These are phyloP conservation scores for Neofelis nebulosa DNA, from an alignment of 2,113 vertebrate genomes.

Conservation along the genomic window DNA sequence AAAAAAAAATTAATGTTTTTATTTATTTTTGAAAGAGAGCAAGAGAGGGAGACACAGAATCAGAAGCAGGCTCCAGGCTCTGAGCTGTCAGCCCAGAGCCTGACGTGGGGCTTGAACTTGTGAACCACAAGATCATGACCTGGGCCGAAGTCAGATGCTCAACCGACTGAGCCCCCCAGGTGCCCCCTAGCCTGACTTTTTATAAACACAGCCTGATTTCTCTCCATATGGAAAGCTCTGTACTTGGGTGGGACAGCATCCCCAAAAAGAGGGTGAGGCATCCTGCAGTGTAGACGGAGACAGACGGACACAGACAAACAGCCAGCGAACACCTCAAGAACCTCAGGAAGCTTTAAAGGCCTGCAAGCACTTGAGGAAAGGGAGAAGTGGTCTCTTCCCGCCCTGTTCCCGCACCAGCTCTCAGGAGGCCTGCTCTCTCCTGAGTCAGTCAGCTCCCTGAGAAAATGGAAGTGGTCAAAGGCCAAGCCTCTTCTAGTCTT, in stretches of 20 bases:
- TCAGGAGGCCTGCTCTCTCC: neutral
- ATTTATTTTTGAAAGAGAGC: no score
- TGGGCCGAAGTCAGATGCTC: no score
- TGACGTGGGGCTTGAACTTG: no score
- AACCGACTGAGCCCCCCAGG: no score
- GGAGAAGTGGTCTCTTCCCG: neutral
- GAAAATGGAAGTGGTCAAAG: neutral
- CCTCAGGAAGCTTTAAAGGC: neutral
- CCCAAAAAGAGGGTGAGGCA: neutral
- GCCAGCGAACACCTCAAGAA: neutral
- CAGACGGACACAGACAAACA: neutral
- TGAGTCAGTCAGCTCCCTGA: neutral
- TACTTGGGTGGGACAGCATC: neutral
- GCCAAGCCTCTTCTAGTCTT: neutral
- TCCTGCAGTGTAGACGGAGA: neutral
- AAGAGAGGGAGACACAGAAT: no score
- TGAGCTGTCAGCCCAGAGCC: no score
- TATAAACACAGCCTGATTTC: neutral
- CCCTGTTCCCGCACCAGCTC: no score
- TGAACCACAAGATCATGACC: no score
- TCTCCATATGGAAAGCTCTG: neutral
- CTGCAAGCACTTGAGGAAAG: rapidly evolving
- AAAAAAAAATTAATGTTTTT: no score
- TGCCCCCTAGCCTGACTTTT: neutral
- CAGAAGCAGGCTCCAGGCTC: no score